Evolutionary conservation across 1,140 invertebrate genomes (phyloP), one percentile per base, ranked within the genome.

Genomic region (Nasonia longicornis): DNA sequence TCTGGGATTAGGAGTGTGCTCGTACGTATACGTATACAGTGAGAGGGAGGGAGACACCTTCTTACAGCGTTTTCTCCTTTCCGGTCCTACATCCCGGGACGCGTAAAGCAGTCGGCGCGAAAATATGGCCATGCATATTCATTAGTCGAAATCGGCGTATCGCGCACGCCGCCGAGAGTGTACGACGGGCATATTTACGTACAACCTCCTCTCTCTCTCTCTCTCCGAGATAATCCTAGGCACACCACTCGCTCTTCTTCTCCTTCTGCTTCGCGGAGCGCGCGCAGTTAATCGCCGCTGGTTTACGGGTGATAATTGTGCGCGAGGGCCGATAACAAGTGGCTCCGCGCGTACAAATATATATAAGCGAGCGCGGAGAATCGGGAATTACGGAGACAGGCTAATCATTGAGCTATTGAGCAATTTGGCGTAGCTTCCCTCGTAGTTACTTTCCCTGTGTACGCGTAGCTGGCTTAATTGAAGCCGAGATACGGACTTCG

Each of bases 41-140:
- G 14, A 67, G 22, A 31, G 26, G 8, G 69, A 71, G 20, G 45
- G 70, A 67, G 66, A 77, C 76, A 77, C 63, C 31, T 77, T 67
- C 20, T 42, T n/a, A 58, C 20, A 58, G 66, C 31, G 14, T 71
- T 71, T 58, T 78, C 76, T 52, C 12, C 29, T 31, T 67, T 67
- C 64, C 20, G 20, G 4, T 26, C 14, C 8, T 67, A 35, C 31
- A 67, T 67, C 66, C 20, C 77, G 71, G 26, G 48, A 42, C 7
- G 42, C n/a, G 67, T 45, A 22, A 76, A 66, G 31, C 58, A 66
- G 58, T 76, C 20, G 29, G 26, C 77, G 77, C 26, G 77, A 72
- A 79, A 79, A 79, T 79, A 79, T 79, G 29, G 77, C 45, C 48
- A 58, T 79, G 66, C 77, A 79, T 79, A 79, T 79, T 79, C 77